These are phyloP conservation scores for Mugil cephalus DNA, from an alignment of 2,113 vertebrate species.

Conservation along the genomic window DNA sequence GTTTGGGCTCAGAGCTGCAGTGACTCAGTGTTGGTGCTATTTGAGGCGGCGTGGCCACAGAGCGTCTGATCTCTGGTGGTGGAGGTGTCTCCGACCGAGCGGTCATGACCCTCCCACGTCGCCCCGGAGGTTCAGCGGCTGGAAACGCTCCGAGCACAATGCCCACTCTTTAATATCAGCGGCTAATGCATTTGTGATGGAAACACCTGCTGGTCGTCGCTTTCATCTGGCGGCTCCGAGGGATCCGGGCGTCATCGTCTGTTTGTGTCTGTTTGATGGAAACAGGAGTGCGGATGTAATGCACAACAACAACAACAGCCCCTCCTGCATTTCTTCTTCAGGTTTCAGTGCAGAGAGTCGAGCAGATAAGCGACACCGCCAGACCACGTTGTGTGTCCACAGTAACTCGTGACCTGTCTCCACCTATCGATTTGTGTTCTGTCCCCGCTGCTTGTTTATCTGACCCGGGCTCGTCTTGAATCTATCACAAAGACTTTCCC, in stretches of 20 bases:
- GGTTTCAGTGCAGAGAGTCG: background rate
- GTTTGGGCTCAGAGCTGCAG: slow-evolving; percentile 9
- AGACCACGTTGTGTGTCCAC: slow-evolving; percentile 4
- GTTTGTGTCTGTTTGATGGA: slow-evolving; percentile 25
- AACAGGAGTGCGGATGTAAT: background rate
- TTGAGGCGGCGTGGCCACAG: slow-evolving; percentile 39
- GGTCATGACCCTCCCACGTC: slow-evolving; percentile 59
- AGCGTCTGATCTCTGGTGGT: slow-evolving; percentile 55
- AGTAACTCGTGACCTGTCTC: slow-evolving; percentile 39
- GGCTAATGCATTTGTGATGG: slow-evolving; percentile 40
- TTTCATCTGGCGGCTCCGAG: slow-evolving; percentile 48
- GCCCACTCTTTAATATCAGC: slow-evolving; percentile 45
- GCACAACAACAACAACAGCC: background rate
- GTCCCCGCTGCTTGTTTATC: slow-evolving; percentile 64
- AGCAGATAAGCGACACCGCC: background rate
- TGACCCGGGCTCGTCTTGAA: slow-evolving; percentile 38
- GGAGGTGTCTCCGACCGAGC: slow-evolving; percentile 50
- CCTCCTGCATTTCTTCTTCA: slow-evolving; percentile 5
- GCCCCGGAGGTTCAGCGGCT: slow-evolving; percentile 25
- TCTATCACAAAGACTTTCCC: slow-evolving; percentile 47
- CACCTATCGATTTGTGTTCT: slow-evolving; percentile 52
- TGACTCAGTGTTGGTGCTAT: slow-evolving; percentile 63
- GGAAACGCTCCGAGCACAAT: slow-evolving; percentile 48
- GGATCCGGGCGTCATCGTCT: slow-evolving; percentile 8
- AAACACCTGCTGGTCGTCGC: slow-evolving; percentile 45